Base-by-base conservation (phyloP, 2,797 vertebrate genomes). In the Euthynnus affinis region DNA sequence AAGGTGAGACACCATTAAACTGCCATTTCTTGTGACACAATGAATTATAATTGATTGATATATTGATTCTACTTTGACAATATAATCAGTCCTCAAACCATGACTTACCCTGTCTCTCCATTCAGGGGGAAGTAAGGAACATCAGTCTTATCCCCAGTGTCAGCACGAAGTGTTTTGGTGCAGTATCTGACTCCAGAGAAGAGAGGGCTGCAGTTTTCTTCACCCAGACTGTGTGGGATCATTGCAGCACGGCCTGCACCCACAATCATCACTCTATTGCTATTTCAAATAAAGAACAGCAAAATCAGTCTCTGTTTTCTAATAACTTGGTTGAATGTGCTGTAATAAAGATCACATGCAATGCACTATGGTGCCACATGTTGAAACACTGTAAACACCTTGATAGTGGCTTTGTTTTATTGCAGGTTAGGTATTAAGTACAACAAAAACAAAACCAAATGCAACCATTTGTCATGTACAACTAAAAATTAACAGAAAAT, bases 51-150 rank as follows among this genome's bases (percentile, higher is more conserved):
- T 56, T 7, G 60, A 25, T 29, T 13, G 23, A 18, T 20, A 15
- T 52, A 14, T 10, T 60, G 44, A 53, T 53, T 55, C 59, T 49
- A 15, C 27, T 59, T 23, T 3, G 25, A 70, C 8, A 57, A 53
- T 71, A 44, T 17, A 66, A 63, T 57, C 1, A 61, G 42, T 70
- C 17, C 82, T 66, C 2, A 72, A 60, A 55, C 10, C 18, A 52
- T 9, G 53, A 90, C 93, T 92, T 80, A 98, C 98, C 73, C 94
- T 13, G 92, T 93, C 86, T 97, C 93, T 85, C 96, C 96, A 1
- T 93, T 95, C 78, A 98, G 91, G 1, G 96, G 97, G 88, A 94
- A 96, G 88, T 95, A 96, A 15, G 97, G 96, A 82, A 91, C 89
- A 15, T 83, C 76, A 4, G 92, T 92, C 25, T 78, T 87, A 49